Percentiles rank a stretch among this genome's conserved stretches.
Evolutionary conservation across 2,888 invertebrate genomes (phyloP).

Genomic region (Lottia gigantea): DNA sequence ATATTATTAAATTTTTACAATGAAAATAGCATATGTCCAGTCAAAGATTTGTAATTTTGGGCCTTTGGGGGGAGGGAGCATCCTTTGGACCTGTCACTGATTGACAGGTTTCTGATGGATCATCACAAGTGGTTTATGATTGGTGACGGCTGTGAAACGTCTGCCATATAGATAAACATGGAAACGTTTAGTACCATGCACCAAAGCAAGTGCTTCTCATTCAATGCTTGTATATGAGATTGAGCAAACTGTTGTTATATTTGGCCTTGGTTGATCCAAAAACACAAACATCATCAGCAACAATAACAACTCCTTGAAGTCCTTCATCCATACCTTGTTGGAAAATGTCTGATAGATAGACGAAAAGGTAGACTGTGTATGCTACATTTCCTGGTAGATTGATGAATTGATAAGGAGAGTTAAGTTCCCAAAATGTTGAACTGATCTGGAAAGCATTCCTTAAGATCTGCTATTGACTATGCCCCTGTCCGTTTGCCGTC

Average conservation of each 20-base stretch:
- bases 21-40: too few species aligned
- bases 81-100: too few species aligned
- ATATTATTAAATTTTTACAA: too few species aligned
- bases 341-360: constrained; percentile 29
- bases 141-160: constrained; percentile 21
- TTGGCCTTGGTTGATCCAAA: constrained; percentile 15
- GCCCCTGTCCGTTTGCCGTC: too few species aligned
- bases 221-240: constrained; percentile 31
- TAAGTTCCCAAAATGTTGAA: constrained; percentile 23
- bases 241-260: constrained; percentile 24
- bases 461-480: constrained; percentile 14
- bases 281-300: constrained; percentile 25
- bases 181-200: constrained; percentile 22
- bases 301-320: constrained; percentile 20
- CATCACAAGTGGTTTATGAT: constrained; percentile 33
- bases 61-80: too few species aligned
- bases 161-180: constrained; percentile 26
- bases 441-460: constrained; percentile 15
- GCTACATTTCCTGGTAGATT: constrained; percentile 22
- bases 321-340: constrained; percentile 13
- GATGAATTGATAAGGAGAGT: constrained; percentile 16
- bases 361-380: constrained; percentile 26
- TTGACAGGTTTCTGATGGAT: constrained; percentile 10
- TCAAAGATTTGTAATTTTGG: too few species aligned
- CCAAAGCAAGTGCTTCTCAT: constrained; percentile 29